Base-by-base conservation (phyloP, 2,113 vertebrate genomes). In the Cyphomyrus discorhynchus region DNA sequence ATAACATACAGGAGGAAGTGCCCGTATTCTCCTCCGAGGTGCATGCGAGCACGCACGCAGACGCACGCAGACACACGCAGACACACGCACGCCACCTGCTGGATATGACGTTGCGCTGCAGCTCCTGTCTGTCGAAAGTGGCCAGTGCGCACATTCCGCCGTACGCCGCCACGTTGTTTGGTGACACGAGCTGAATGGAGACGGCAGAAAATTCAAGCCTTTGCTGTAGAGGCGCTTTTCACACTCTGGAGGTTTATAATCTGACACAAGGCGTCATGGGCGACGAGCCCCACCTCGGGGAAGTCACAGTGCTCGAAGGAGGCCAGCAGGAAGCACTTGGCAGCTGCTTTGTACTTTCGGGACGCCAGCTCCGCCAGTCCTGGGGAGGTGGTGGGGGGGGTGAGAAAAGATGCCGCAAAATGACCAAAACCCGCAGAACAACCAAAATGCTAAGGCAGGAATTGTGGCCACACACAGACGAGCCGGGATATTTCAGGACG, bases 301-400 rank as follows among this genome's bases (percentile, higher is more conserved):
- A 98, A 98, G 91, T 98, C 97, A 85, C 97, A 98, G 95, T 98
- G 97, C 91, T 98, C 97, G 49, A 98, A 98, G 0, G 97, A 97
- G 7, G 97, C 97, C 93, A 97, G 93, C 91, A 98, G 93, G 93
- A 98, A 98, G 94, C 97, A 98, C 94, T 98, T 98, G 83, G 97
- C 97, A 10, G 97, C 97, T 83, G 97, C 97, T 92, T 98, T 98
- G 91, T 98, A 98, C 92, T 98, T 98, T 89, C 96, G 96, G 15
- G 97, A 97, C 24, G 97, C 97, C 45, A 98, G 91, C 90, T 98
- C 97, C 0, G 97, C 97, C 94, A 98, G 92, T 86, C 97, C 97
- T 98, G 91, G n/a, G n/a, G 62, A 31, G 9, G 58, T 4, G 17
- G 35, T 2, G 35, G 35, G 35, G 39, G 11, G 74, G 45, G 46